Evolutionary conservation across 64 coral and sea anemone genomes (phyloP).

Genomic region (Porites lutea): DNA sequence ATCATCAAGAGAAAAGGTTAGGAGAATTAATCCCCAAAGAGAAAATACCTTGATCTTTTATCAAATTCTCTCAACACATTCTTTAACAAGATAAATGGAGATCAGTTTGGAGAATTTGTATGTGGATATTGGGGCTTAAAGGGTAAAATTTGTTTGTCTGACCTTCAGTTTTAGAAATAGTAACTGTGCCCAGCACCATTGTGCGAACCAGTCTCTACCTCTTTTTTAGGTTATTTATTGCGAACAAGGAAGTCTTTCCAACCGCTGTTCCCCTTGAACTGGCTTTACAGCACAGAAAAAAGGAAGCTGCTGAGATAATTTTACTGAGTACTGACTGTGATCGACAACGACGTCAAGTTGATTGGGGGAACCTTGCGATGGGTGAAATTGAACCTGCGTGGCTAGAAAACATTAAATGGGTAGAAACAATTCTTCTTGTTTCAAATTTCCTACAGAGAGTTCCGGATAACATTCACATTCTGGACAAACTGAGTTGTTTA

Average conservation of each 20-base stretch:
- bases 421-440: constrained; percentile 67
- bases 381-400: constrained; percentile 74
- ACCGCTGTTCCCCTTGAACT: constrained; percentile 82
- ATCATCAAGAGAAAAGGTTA: too few relatives aligned
- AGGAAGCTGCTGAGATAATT: constrained; percentile 53
- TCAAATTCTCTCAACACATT: too few relatives aligned
- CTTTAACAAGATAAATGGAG: too few relatives aligned
- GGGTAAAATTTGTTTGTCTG: too few relatives aligned
- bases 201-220: neutral
- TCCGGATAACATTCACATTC: constrained; percentile 67
- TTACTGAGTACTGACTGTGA: constrained; percentile 74
- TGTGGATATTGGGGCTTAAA: too few relatives aligned
- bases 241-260: constrained; percentile 47
- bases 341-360: constrained; percentile 42
- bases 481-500: constrained; percentile 74
- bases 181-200: too few relatives aligned
- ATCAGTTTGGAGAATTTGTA: too few relatives aligned
- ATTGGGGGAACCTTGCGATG: constrained; percentile 81
- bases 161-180: too few relatives aligned
- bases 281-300: constrained; percentile 66
- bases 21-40: too few relatives aligned
- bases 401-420: constrained; percentile 79
- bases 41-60: too few relatives aligned
- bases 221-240: constrained; percentile 27
- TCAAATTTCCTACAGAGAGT: constrained; percentile 72